Evolutionary conservation across 2,113 vertebrate genomes (phyloP).

Genomic region (Clarias macrocephalus): DNA sequence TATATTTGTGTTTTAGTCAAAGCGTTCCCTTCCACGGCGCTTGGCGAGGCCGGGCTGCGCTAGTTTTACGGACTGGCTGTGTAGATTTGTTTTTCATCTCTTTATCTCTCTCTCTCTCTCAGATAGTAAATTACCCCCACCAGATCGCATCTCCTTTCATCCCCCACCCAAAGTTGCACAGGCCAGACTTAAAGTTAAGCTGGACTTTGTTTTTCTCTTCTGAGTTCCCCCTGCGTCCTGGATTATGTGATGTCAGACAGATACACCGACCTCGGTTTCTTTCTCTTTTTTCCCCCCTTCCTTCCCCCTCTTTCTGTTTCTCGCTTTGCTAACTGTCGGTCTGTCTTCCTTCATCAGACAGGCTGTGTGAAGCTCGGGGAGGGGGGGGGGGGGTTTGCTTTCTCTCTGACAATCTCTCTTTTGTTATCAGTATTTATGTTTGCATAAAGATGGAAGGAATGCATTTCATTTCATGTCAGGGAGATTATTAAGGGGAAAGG

Average conservation of each 20-base stretch:
- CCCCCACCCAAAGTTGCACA: conserved; percentile 50
- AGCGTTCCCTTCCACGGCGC: conserved; percentile 17
- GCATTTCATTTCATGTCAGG: conserved; percentile 57
- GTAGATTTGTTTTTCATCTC: conserved; percentile 53
- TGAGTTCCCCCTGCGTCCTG: conserved; percentile 55
- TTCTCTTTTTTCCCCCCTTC: not conserved
- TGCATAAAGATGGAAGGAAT: conserved; percentile 57
- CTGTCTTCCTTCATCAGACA: conserved; percentile 51
- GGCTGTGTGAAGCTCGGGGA: conserved; percentile 28
- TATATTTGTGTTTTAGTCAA: not conserved
- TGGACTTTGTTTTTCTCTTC: conserved; percentile 42
- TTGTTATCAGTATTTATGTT: conserved; percentile 59
- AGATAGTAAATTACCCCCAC: conserved; percentile 55
- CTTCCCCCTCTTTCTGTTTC: not conserved
- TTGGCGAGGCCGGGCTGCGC: conserved; percentile 19
- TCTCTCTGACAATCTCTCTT: conserved; percentile 53
- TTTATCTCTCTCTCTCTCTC: conserved; percentile 45
- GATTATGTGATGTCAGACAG: conserved; percentile 54
- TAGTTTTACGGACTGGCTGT: conserved; percentile 41
- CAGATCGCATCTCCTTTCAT: conserved; percentile 55
- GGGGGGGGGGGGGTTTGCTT: not conserved
- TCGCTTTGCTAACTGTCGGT: conserved; percentile 3
- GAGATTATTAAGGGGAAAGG: conserved; percentile 53
- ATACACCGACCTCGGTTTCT: conserved; percentile 37
- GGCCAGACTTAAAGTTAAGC: conserved; percentile 53